Percentiles rank a stretch among this genome's conserved stretches.
These are phyloP conservation scores for Chrysochloris asiatica DNA, from an alignment of 2,113 vertebrate genomes.

Conservation along the genomic window DNA sequence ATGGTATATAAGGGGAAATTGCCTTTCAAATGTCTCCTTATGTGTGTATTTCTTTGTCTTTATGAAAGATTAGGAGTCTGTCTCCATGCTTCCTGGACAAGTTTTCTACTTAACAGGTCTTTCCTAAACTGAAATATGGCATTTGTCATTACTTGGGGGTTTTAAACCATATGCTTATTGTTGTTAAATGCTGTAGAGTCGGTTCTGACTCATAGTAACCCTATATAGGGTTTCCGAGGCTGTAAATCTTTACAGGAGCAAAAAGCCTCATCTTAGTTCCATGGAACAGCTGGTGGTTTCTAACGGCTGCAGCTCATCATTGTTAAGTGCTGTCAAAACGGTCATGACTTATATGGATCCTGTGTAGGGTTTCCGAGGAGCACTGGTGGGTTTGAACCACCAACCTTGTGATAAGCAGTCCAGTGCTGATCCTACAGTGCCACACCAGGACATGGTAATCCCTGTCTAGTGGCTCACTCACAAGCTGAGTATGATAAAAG, in stretches of 20 bases:
- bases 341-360: too few species aligned
- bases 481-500: background rate
- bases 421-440: too few species aligned
- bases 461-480: background rate
- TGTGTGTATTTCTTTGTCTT: background rate
- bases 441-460: background rate
- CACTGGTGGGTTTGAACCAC: background rate
- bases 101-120: background rate
- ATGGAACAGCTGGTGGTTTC: too few species aligned
- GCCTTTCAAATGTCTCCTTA: background rate
- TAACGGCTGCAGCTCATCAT: too few species aligned
- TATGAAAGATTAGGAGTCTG: background rate
- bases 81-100: background rate
- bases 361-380: too few species aligned
- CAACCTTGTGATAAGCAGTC: too few species aligned
- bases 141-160: background rate
- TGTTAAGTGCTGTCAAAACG: too few species aligned
- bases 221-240: too few species aligned
- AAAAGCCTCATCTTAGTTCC: too few species aligned
- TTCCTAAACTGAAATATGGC: slow-evolving; percentile 23
- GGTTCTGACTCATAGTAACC: too few species aligned
- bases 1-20: background rate
- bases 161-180: background rate
- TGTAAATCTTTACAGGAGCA: too few species aligned
- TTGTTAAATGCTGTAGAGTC: too few species aligned